These are phyloP conservation scores for Drosophila sulfurigaster DNA, from an alignment of 1,140 invertebrate species.

Conservation along the genomic window DNA sequence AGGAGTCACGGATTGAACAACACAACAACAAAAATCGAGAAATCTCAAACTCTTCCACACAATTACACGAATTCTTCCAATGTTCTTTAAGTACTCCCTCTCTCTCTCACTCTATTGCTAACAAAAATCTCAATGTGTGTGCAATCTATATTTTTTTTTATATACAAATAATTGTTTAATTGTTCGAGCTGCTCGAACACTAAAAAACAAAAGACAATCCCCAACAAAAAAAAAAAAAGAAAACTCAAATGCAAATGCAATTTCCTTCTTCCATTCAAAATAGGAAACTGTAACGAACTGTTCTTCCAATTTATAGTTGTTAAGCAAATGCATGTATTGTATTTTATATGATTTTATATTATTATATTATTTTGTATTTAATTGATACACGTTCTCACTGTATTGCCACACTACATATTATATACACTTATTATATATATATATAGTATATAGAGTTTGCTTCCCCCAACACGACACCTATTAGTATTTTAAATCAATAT, in stretches of 20 bases:
- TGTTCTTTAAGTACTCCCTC: constrained; percentile 16
- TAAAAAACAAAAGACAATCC: constrained; percentile 55
- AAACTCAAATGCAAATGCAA: constrained; percentile 45
- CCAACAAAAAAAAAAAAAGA: constrained; percentile 7
- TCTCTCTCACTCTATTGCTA: not conserved
- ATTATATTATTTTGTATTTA: not conserved
- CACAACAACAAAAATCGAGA: not conserved
- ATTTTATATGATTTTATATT: not conserved
- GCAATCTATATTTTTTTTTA: constrained; percentile 71
- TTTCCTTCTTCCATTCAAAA: constrained; percentile 43
- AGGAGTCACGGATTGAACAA: constrained; percentile 87
- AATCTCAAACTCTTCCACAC: constrained; percentile 5
- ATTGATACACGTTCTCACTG: constrained; percentile 16
- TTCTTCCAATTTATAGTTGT: constrained; percentile 52
- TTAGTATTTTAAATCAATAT: constrained; percentile 31
- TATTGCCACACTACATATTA: constrained; percentile 39
- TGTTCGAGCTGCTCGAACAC: constrained; percentile 80
- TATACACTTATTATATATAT: not conserved
- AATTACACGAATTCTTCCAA: constrained; percentile 31
- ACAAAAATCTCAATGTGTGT: constrained; percentile 80
- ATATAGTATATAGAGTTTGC: not conserved
- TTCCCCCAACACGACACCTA: constrained; percentile 29
- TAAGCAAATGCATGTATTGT: constrained; percentile 29
- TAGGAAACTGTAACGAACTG: constrained; percentile 32
- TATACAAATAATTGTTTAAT: constrained; percentile 37